These are phyloP conservation scores for Neocrepidodera transversa DNA, from an alignment of 2,888 invertebrate genomes.

Conservation along the genomic window DNA sequence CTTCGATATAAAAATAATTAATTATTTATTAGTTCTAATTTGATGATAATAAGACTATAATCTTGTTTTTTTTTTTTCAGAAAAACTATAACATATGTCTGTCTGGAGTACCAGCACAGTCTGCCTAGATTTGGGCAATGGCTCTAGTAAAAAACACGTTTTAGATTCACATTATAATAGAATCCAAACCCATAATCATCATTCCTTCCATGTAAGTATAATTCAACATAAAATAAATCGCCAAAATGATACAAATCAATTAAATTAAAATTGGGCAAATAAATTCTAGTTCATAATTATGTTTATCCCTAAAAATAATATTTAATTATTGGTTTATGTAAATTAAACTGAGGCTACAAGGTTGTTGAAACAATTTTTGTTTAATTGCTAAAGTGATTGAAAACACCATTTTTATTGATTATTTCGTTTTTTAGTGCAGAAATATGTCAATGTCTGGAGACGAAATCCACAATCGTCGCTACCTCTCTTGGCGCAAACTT, in stretches of 20 bases:
- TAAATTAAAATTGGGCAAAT: too few relatives aligned
- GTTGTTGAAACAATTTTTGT: neutral
- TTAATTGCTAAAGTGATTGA: neutral
- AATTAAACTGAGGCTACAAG: too few relatives aligned
- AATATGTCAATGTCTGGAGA: slow-evolving; percentile 78
- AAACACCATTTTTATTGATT: too few relatives aligned
- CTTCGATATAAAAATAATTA: too few relatives aligned
- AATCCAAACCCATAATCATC: slow-evolving; percentile 51
- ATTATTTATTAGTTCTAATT: too few relatives aligned
- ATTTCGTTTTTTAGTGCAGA: slow-evolving; percentile 48
- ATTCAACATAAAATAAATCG: too few relatives aligned
- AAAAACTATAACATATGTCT: slow-evolving; percentile 63
- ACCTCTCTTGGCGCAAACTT: slow-evolving; percentile 87
- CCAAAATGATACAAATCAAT: too few relatives aligned
- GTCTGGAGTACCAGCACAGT: slow-evolving; percentile 74
- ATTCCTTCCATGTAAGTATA: slow-evolving; percentile 46
- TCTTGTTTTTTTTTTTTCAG: slow-evolving; percentile 31
- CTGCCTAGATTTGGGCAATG: slow-evolving; percentile 60
- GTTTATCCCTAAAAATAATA: too few relatives aligned
- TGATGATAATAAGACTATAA: too few relatives aligned
- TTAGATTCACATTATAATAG: slow-evolving; percentile 48
- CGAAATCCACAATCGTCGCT: slow-evolving; percentile 82
- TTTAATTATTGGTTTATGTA: too few relatives aligned
- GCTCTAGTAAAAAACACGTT: slow-evolving; percentile 43
- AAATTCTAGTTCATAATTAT: too few relatives aligned